Conservation (phyloP, 2,113 vertebrate species). For the Protomyctophum bolini region DNA sequence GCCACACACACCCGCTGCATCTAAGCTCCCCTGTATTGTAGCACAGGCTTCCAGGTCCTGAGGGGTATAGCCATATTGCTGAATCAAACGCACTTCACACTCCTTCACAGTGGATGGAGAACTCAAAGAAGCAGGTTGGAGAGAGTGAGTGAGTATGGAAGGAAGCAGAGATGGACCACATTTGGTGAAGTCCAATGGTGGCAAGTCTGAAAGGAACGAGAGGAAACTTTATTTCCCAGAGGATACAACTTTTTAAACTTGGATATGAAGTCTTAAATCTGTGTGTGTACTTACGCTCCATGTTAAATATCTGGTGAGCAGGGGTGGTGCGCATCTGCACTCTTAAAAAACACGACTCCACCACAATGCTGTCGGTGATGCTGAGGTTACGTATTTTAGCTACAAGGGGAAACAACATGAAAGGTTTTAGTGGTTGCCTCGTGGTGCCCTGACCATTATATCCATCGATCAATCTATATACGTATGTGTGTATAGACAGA, state of each 20-base stretch:
- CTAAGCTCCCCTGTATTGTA: conserved; percentile 76
- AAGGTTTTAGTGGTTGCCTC: not conserved
- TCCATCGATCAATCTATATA: too few species aligned
- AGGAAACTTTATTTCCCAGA: not conserved
- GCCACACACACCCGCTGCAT: conserved; percentile 77
- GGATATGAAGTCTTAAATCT: too few species aligned
- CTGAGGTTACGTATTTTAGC: conserved; percentile 87
- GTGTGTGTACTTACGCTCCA: conserved; percentile 64
- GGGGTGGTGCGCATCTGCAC: conserved; percentile 81
- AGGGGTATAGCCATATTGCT: conserved; percentile 66
- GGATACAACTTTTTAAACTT: not conserved
- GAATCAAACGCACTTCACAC: conserved; percentile 53
- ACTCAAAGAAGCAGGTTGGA: conserved; percentile 69
- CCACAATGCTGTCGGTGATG: conserved; percentile 89
- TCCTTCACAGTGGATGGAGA: conserved; percentile 54
- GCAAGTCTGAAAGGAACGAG: conserved; percentile 57
- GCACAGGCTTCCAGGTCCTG: conserved; percentile 71
- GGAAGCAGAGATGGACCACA: conserved; percentile 78
- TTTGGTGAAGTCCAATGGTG: conserved; percentile 68
- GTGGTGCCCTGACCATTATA: too few species aligned
- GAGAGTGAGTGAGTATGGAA: conserved; percentile 74
- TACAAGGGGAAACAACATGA: conserved; percentile 23
- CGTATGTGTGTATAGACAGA: too few species aligned
- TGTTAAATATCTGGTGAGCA: conserved; percentile 63
- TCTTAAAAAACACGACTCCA: conserved; percentile 90